phyloP scores from a whole-genome alignment of 2,113 vertebrate species.

The Pao palembangensis region DNA sequence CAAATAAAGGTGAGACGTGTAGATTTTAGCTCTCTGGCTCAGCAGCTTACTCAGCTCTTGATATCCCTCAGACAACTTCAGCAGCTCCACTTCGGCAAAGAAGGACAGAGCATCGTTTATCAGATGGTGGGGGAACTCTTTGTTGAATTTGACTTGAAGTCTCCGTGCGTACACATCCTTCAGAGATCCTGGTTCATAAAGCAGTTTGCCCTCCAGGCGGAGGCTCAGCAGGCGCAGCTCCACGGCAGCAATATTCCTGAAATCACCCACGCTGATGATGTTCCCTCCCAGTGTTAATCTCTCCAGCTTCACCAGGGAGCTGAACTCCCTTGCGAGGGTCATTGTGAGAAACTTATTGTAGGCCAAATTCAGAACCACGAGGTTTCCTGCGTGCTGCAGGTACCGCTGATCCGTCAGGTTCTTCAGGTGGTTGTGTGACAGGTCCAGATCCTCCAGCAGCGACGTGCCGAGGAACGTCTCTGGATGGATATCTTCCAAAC shows the following conservation, averaged over 20 bases:
- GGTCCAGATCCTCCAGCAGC: slow-evolving; percentile 77
- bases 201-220: slow-evolving; percentile 58
- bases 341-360: slow-evolving; percentile 75
- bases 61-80: slow-evolving; percentile 29
- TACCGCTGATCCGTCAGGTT: slow-evolving; percentile 64
- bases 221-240: slow-evolving; percentile 72
- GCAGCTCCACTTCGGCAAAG: slow-evolving; percentile 68
- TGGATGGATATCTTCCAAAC: slow-evolving; percentile 65
- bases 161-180: slow-evolving; percentile 59
- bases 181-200: slow-evolving; percentile 75
- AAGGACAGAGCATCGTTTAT: slow-evolving; percentile 65
- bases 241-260: slow-evolving; percentile 64
- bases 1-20: slow-evolving; percentile 65
- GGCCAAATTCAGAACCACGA: slow-evolving; percentile 80
- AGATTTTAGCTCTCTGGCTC: slow-evolving; percentile 6
- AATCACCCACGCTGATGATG: slow-evolving; percentile 63
- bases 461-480: slow-evolving; percentile 75
- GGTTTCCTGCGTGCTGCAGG: slow-evolving; percentile 52
- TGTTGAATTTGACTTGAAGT: slow-evolving; percentile 66
- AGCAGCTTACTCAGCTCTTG: slow-evolving; percentile 37
- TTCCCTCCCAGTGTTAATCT: slow-evolving; percentile 78
- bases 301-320: slow-evolving; percentile 68
- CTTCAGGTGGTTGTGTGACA: slow-evolving; percentile 83
- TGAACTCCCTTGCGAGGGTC: slow-evolving; percentile 77
- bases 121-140: slow-evolving; percentile 35